Evolutionary conservation across 1,140 invertebrate species (phyloP), one percentile per base, ranked within the genome.

Genomic region (Bombus terrestris): DNA sequence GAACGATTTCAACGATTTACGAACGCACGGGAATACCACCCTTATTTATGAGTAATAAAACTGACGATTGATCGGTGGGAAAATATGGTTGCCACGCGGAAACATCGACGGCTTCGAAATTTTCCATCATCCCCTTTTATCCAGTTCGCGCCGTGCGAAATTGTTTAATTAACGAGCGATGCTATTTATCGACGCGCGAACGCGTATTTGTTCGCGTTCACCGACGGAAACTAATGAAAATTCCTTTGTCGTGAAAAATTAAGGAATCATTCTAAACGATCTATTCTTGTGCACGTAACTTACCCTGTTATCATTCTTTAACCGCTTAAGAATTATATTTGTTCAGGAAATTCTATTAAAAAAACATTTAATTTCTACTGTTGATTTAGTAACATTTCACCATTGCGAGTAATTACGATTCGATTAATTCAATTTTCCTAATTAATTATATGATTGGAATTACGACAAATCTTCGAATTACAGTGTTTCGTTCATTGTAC

Each of bases 11-110:
- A 15, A 57, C 37, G 47, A 15, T 62, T 76, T 47, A 28, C 28
- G 59, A 62, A 62, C 74, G 25, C 15, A 18, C 22, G 43, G 72
- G 15, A 18, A 47, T 47, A 47, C 73, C 22, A 22, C 8, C 37
- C 39, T 69, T 41, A 57, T 84, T 59, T 66, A 32, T 28, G 43
- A 84, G 28, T 59, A 79, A 71, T 79, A 59, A 84, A 84, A 68
- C 43, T n/a, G 2, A 9, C n/a, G 41, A 43, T 76, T 66, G 81
- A 83, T 66, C 71, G 59, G 57, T 3, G 64, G 76, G n/a, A 22
- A 53, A 77, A 77, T 75, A 66, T 39, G 74, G 74, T 12, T 10
- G 47, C 53, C 8, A 28, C 39, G 62, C 68, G 64, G 78, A 81
- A 81, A 73, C 39, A 68, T 79, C 32, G 10, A 25, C 28, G 64